These are phyloP conservation scores for Xanthia togata DNA, from an alignment of 2,888 invertebrate genomes.

Conservation along the genomic window DNA sequence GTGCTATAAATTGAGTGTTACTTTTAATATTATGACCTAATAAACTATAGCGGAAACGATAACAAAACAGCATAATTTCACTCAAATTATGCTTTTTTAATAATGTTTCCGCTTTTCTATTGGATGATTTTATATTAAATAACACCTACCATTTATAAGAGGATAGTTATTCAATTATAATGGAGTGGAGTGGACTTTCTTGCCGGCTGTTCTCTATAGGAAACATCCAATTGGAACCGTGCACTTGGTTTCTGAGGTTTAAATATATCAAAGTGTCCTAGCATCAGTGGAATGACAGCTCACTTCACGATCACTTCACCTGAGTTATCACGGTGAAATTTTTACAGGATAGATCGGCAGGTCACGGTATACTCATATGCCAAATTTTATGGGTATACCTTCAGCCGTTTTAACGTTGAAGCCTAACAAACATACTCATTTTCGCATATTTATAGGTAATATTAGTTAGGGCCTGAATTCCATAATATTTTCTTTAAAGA, in stretches of 20 bases:
- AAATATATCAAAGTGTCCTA: no score
- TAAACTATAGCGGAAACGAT: neutral
- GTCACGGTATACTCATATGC: no score
- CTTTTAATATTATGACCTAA: neutral
- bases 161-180: neutral
- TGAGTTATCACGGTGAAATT: no score
- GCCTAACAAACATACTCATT: no score
- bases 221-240: neutral
- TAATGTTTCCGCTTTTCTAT: slow-evolving; percentile 11
- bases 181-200: neutral
- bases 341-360: no score
- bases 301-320: no score
- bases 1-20: slow-evolving; percentile 7
- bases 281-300: no score
- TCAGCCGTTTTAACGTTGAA: no score
- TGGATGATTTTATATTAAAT: slow-evolving; percentile 9
- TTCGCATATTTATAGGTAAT: no score
- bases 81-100: neutral
- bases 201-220: neutral
- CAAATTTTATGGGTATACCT: no score
- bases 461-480: no score
- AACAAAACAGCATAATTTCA: no score
- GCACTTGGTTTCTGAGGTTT: neutral
- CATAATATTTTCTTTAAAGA: neutral
- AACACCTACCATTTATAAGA: neutral